Evolutionary conservation across 2,888 invertebrate species (phyloP).

Genomic region (Xylophagus ater): DNA sequence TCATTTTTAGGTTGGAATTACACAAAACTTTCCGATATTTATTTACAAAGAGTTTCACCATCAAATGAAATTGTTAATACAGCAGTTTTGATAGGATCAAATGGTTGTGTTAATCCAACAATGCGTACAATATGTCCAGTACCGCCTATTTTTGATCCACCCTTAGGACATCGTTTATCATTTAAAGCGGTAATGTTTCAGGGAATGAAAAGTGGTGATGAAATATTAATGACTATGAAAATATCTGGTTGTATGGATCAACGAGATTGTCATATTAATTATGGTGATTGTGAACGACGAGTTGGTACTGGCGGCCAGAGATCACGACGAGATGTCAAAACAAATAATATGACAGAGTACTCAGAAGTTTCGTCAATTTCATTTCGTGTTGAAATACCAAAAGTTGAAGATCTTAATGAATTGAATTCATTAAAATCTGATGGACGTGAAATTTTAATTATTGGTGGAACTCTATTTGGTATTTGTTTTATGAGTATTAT

Average conservation of each 20-base stretch:
- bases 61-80: constrained; percentile 31
- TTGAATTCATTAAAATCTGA: constrained; percentile 13
- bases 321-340: constrained; percentile 21
- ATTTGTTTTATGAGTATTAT: constrained; percentile 27
- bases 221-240: constrained; percentile 44
- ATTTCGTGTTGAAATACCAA: constrained; percentile 28
- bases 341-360: constrained; percentile 24
- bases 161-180: constrained; percentile 38
- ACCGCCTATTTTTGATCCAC: constrained; percentile 37
- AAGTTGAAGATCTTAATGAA: not conserved
- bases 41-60: constrained; percentile 33
- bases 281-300: constrained; percentile 24
- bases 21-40: constrained; percentile 45
- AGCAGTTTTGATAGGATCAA: constrained; percentile 37
- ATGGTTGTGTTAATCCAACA: constrained; percentile 41
- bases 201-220: constrained; percentile 46
- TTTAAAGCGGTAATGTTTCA: constrained; percentile 49
- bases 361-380: constrained; percentile 32
- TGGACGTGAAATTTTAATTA: constrained; percentile 9
- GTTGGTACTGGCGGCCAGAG: constrained; percentile 1
- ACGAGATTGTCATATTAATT: constrained; percentile 40
- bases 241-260: constrained; percentile 45
- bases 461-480: constrained; percentile 20
- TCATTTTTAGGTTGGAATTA: constrained; percentile 37
- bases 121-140: constrained; percentile 41